Conservation (phyloP, 2,888 invertebrate species). For the Phasia obesa region DNA sequence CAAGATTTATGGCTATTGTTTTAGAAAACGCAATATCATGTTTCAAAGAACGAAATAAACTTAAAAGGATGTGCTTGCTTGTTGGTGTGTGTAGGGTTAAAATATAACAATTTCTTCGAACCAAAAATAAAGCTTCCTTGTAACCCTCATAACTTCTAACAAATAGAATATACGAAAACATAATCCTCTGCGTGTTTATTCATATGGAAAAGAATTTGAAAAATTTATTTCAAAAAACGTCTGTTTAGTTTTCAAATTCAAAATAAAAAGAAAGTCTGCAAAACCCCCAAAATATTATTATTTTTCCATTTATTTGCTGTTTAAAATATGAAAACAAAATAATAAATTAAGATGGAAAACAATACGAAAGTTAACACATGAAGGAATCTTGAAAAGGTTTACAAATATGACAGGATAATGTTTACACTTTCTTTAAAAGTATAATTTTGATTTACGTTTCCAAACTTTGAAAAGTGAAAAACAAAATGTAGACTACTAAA, state of each 20-base stretch:
- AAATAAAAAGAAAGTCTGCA: conserved; percentile 15
- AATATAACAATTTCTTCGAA: conserved; percentile 52
- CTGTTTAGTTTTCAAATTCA: conserved; percentile 56
- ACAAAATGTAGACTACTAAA: conserved; percentile 38
- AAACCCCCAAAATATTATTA: not conserved
- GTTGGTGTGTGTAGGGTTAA: conserved; percentile 23
- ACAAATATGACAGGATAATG: conserved; percentile 25
- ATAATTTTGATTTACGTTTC: conserved; percentile 22
- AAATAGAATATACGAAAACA: conserved; percentile 29
- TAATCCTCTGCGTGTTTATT: conserved; percentile 35
- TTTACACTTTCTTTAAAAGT: conserved; percentile 15
- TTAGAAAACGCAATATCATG: conserved; percentile 57
- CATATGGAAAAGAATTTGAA: conserved; percentile 37
- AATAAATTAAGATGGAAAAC: conserved; percentile 52
- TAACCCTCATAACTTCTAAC: conserved; percentile 56
- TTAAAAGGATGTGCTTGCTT: conserved; percentile 40
- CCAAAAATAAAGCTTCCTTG: conserved; percentile 4
- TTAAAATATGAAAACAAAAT: conserved; percentile 46
- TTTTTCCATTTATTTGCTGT: conserved; percentile 24
- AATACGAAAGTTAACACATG: not conserved
- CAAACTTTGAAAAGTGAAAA: not conserved
- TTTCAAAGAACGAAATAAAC: conserved; percentile 30
- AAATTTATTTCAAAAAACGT: conserved; percentile 54
- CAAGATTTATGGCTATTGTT: conserved; percentile 64
- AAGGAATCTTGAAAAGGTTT: conserved; percentile 5